Base-by-base conservation (phyloP, 35 echinoderm and acorn worm genomes). In the Nesometra sesokonis region DNA sequence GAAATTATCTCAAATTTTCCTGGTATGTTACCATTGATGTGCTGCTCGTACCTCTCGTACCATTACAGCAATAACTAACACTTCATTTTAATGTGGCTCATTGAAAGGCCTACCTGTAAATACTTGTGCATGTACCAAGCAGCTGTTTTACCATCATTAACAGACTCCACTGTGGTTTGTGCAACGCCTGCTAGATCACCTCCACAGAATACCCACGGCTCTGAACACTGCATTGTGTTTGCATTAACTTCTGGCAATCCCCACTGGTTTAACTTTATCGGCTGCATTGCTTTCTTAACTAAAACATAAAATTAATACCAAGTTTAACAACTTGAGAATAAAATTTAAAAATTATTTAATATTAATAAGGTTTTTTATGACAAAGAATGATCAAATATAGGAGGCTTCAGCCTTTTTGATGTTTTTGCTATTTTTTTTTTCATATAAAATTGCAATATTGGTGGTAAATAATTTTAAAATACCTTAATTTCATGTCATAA, bases 91-190 rank as follows among this genome's bases (percentile, higher is more conserved):
- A n/a, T n/a, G n/a, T n/a, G 52, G 13, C n/a, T n/a, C n/a, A n/a
- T n/a, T n/a, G 32, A 33, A 33, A 78, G 77, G n/a, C 37, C 9
- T 29, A 85, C 96, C 96, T 99, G 96, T 17, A 99, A 31, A 43
- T 94, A 99, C 80, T 94, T 99, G 80, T 99, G 96, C 46, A 99
- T 89, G 77, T 76, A 92, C 96, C 96, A 99, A 5, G 96, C 96
- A 47, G 96, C 96, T 30, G 92, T 93, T 86, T 99, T 99, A 1
- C 96, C 96, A 84, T 99, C 96, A 36, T 99, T 99, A 35, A 99
- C 96, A 15, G 96, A 99, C 36, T 99, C 96, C 35, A 99, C 96
- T 0, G 96, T 99, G 11, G 96, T 99, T 46, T 94, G 88, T 43
- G 96, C 96, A 17, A 90, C 84, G 0, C 96, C 96, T 37, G 91